Conservation (phyloP, 1,140 invertebrate genomes). For the Nymphalis io region DNA sequence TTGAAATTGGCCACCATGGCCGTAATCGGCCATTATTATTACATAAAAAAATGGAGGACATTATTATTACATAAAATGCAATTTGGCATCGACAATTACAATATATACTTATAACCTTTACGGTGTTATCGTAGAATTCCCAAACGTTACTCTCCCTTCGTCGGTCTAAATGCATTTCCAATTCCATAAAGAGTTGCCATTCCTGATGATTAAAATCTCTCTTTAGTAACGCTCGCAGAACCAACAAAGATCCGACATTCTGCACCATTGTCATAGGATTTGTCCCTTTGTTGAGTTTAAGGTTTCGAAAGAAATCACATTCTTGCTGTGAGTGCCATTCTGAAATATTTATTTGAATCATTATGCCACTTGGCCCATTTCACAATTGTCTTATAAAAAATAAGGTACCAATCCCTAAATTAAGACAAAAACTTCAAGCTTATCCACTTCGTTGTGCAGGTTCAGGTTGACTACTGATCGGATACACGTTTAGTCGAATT, state of each 20-base stretch:
- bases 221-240: constrained; percentile 80
- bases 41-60: too few species aligned
- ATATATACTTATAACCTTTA: constrained; percentile 63
- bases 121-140: constrained; percentile 79
- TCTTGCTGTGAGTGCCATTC: constrained; percentile 79
- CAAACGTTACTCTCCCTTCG: constrained; percentile 79
- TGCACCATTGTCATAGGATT: constrained; percentile 62
- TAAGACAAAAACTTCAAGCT: too few species aligned
- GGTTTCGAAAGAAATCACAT: constrained; percentile 77
- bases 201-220: constrained; percentile 66
- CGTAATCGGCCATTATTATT: too few species aligned
- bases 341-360: constrained; percentile 37
- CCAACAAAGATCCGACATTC: constrained; percentile 77
- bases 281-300: constrained; percentile 63
- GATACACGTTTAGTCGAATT: too few species aligned
- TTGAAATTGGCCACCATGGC: too few species aligned
- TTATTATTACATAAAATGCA: not conserved
- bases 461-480: too few species aligned
- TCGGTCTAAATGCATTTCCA: constrained; percentile 82
- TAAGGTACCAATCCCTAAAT: too few species aligned
- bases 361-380: not conserved
- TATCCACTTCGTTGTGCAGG: too few species aligned
- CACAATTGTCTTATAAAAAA: too few species aligned
- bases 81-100: too few species aligned
- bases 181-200: constrained; percentile 79